Base-by-base conservation (phyloP, 2,888 invertebrate genomes). In the Homarus gammarus region DNA sequence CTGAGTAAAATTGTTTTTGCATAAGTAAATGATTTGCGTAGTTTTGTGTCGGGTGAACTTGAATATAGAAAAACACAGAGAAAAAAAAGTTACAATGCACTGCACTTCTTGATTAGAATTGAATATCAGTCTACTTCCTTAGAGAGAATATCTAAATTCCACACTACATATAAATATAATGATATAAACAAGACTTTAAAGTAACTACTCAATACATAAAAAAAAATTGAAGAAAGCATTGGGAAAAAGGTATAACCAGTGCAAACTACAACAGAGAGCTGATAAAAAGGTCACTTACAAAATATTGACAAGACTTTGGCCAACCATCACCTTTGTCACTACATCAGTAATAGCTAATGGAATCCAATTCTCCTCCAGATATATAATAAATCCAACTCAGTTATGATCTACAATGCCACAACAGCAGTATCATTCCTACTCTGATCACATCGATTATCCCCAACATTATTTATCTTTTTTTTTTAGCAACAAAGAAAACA, bases 341-440 rank as follows among this genome's bases (percentile, higher is more conserved):
- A 38, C 49, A 18, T 84, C 38, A 82, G 68, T 49, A 70, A 81
- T 27, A 40, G 40, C 33, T 40, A 82, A 73, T 64, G 33, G 40
- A 61, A 73, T 73, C n/a, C 36, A 33, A 27, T 87, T 61, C 56
- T 72, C 73, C 36, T 22, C 56, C 36, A 72, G 44, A 88, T 56
- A 10, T 38, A 27, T n/a, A 27, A 72, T 31, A 27, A 75, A 79
- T 51, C 83, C 83, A 84, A 77, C 68, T 36, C 77, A 77, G n/a
- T 64, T 84, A 84, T 68, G 8, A 38, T 51, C 75, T 84, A 88
- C 83, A 88, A 88, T 88, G 88, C 88, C 88, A 88, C 88, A 84
- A 27, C 84, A 77, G 70, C 68, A 33, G 64, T 61, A 83, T 83
- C 87, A 44, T 61, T 77, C 78, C 51, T 40, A 40, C 61, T 78